Conservation (phyloP, 2,797 vertebrate species). For the Selene dorsalis region DNA sequence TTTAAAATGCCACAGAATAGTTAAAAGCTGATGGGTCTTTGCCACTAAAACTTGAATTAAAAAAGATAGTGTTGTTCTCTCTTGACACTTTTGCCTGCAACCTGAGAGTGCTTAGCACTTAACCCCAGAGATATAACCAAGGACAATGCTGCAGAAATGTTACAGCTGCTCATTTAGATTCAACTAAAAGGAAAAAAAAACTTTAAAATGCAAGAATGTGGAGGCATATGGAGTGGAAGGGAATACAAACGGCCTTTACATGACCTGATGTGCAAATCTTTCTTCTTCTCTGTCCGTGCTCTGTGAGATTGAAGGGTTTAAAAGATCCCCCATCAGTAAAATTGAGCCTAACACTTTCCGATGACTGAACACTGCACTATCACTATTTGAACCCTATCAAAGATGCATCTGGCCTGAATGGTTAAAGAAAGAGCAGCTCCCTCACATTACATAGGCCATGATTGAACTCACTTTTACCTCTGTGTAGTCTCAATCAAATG, state of each 20-base stretch:
- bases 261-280: conserved; percentile 34
- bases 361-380: conserved; percentile 43
- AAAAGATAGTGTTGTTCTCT: conserved; percentile 11
- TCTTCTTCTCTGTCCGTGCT: conserved; percentile 23
- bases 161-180: conserved; percentile 14
- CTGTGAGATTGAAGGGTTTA: conserved; percentile 24
- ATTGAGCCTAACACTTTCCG: conserved; percentile 38
- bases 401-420: conserved; percentile 48
- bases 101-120: conserved; percentile 21
- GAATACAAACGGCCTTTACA: conserved; percentile 13
- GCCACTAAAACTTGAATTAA: conserved; percentile 32
- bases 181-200: neutral
- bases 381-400: conserved; percentile 56
- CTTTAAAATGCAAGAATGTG: conserved; percentile 19
- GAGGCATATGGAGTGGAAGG: neutral
- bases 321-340: conserved; percentile 43
- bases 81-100: conserved; percentile 21
- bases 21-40: conserved; percentile 61
- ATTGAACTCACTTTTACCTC: conserved; percentile 14
- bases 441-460: conserved; percentile 13
- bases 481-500: conserved; percentile 49
- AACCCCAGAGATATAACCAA: conserved; percentile 20
- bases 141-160: conserved; percentile 10
- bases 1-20: conserved; percentile 60
- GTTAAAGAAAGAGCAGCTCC: conserved; percentile 36